Evolutionary conservation across 2,113 vertebrate species (phyloP).

Genomic region (Capra hircus): DNA sequence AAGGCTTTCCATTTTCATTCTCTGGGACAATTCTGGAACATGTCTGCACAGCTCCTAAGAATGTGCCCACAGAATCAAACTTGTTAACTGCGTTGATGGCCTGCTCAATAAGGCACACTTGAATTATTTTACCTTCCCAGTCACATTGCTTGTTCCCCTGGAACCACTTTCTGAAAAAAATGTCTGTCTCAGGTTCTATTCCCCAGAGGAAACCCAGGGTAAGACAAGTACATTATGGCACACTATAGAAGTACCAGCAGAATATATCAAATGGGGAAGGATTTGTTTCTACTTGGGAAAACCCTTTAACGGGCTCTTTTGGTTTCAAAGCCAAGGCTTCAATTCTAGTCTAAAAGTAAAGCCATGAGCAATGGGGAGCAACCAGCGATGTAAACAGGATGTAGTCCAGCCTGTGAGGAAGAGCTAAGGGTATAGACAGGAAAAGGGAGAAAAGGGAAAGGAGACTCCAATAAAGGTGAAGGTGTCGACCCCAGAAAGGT

Average conservation of each 20-base stretch:
- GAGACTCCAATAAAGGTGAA: not conserved
- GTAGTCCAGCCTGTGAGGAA: not conserved
- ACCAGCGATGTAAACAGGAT: not conserved
- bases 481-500: not conserved
- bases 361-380: not conserved
- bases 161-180: not conserved
- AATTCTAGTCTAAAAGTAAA: not conserved
- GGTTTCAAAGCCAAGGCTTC: not conserved
- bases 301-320: not conserved
- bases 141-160: not conserved
- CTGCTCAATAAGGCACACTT: not conserved
- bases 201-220: not conserved
- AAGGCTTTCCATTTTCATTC: not conserved
- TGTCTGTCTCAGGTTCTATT: not conserved
- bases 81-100: not conserved
- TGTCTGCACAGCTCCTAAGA: not conserved
- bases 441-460: not conserved
- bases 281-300: not conserved
- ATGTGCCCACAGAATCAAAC: not conserved
- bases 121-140: not conserved
- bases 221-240: not conserved
- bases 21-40: not conserved
- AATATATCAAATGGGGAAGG: not conserved
- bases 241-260: not conserved
- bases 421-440: not conserved